Evolutionary conservation across 2,113 vertebrate species (phyloP).

Genomic region (Sialia sialis): DNA sequence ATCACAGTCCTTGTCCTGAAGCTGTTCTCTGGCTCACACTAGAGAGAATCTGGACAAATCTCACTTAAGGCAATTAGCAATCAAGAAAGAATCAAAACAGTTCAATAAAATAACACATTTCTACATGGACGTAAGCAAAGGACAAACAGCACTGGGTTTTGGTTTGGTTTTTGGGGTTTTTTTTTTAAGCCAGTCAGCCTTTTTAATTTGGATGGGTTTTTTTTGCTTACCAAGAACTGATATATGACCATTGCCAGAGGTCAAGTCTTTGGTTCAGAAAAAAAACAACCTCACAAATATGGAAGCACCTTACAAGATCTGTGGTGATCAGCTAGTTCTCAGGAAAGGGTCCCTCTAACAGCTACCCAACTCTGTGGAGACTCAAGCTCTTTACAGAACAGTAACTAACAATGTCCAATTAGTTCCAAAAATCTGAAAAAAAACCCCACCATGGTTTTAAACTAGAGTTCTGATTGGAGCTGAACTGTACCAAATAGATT

Average conservation of each 20-base stretch:
- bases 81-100: background rate
- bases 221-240: background rate
- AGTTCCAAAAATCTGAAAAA: background rate
- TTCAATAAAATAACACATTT: background rate
- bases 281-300: accelerated
- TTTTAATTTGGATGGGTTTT: background rate
- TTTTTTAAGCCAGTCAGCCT: background rate
- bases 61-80: background rate
- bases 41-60: background rate
- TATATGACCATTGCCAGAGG: background rate
- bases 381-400: background rate
- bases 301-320: background rate
- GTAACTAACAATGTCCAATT: background rate
- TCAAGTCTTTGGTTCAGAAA: background rate
- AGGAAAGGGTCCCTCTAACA: background rate
- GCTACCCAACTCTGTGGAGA: background rate
- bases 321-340: background rate
- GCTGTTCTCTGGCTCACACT: background rate
- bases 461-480: background rate
- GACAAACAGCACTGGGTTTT: background rate
- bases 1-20: accelerated
- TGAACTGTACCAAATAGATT: background rate
- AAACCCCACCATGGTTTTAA: background rate
- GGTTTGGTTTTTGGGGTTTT: background rate
- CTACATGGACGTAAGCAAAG: background rate